Evolutionary conservation across 2,888 invertebrate species (phyloP).

Genomic region (Busseola fusca): DNA sequence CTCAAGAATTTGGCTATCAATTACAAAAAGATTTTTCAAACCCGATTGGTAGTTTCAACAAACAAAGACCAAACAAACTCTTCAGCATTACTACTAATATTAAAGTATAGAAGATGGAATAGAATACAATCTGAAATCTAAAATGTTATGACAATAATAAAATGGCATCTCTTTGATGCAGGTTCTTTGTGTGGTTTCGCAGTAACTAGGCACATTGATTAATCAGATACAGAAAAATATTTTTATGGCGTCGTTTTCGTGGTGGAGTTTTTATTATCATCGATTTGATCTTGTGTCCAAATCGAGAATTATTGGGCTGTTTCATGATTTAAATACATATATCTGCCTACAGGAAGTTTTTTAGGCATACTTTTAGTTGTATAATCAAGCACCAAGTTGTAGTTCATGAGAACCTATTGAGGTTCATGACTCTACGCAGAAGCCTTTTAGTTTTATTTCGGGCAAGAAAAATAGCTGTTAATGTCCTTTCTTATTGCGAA

Average conservation of each 20-base stretch:
- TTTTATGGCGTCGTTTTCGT: slow-evolving; percentile 41
- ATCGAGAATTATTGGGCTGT: slow-evolving; percentile 38
- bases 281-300: slow-evolving; percentile 46
- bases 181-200: slow-evolving; percentile 35
- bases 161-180: slow-evolving; percentile 46
- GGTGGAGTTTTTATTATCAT: slow-evolving; percentile 30
- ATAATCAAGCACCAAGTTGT: neutral
- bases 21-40: neutral
- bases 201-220: slow-evolving; percentile 25
- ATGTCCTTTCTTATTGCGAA: neutral
- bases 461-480: neutral
- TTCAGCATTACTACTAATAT: neutral
- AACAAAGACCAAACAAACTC: too few species aligned
- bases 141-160: slow-evolving; percentile 52
- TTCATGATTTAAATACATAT: slow-evolving; percentile 19
- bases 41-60: neutral
- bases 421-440: neutral
- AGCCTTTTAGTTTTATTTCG: slow-evolving; percentile 1
- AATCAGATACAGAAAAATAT: slow-evolving; percentile 37
- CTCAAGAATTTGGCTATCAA: neutral
- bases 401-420: too few species aligned
- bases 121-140: slow-evolving; percentile 49
- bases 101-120: neutral
- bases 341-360: slow-evolving; percentile 20
- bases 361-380: slow-evolving; percentile 17